phyloP scores from a whole-genome alignment of 2,888 invertebrate genomes.

The Zygothrica quintamaculata region DNA sequence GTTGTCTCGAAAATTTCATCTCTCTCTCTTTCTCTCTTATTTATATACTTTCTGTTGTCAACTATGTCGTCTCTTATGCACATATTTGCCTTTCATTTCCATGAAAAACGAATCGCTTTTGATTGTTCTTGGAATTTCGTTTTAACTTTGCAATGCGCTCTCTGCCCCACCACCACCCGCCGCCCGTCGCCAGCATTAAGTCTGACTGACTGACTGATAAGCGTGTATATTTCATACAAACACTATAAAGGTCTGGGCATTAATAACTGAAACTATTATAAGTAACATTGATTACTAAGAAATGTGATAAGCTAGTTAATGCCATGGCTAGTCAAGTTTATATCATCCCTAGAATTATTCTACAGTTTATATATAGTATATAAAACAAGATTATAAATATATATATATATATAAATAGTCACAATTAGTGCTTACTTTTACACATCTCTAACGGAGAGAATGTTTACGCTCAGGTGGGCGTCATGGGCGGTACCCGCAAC shows the following conservation, averaged over 20 bases:
- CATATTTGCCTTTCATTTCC: conserved; percentile 72
- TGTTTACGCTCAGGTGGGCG: conserved; percentile 21
- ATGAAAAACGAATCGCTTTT: conserved; percentile 71
- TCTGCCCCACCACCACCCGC: too few relatives aligned
- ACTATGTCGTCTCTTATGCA: conserved; percentile 29
- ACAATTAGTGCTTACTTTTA: conserved; percentile 4
- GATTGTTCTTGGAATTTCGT: conserved; percentile 73
- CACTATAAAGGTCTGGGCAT: conserved; percentile 34
- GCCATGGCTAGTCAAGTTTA: too few relatives aligned
- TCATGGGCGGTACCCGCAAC: not conserved
- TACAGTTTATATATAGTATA: too few relatives aligned
- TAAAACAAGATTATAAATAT: too few relatives aligned
- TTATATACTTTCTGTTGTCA: conserved; percentile 5
- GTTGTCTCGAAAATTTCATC: not conserved
- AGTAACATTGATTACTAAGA: conserved; percentile 22
- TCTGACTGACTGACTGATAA: conserved; percentile 33
- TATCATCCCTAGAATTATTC: too few relatives aligned
- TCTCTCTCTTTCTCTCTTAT: not conserved
- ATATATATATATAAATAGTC: too few relatives aligned
- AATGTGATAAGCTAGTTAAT: conserved; percentile 25
- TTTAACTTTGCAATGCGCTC: conserved; percentile 65
- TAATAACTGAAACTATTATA: conserved; percentile 19
- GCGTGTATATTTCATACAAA: conserved; percentile 8
- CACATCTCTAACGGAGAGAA: conserved; percentile 32
- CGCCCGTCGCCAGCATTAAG: too few relatives aligned